Percentiles rank a stretch among this genome's conserved stretches.
Evolutionary conservation across 2,888 invertebrate genomes (phyloP).

Genomic region (Trissolcus brochymenae): DNA sequence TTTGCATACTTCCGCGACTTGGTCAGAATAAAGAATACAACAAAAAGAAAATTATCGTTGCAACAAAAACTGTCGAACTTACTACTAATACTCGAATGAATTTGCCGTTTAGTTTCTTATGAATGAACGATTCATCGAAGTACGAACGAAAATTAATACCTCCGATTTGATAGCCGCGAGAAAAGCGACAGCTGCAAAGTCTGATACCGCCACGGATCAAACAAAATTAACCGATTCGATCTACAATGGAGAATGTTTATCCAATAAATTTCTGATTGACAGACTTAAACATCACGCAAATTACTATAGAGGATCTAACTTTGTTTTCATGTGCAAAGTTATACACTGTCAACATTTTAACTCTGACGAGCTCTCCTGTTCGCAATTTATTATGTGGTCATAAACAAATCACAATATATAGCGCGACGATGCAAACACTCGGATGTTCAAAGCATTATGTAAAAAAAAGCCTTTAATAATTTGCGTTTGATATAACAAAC

Average conservation of each 20-base stretch:
- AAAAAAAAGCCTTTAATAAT: slow-evolving; percentile 19
- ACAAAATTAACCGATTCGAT: neutral
- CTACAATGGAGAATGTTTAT: slow-evolving; percentile 11
- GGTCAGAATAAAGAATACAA: slow-evolving; percentile 1
- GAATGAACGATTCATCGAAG: no score
- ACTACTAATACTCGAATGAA: no score
- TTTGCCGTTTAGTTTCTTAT: no score
- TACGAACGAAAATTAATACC: no score
- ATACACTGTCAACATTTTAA: slow-evolving; percentile 35
- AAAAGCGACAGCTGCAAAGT: slow-evolving; percentile 34
- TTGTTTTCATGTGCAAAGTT: slow-evolving; percentile 12
- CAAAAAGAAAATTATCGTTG: neutral
- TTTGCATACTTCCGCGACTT: slow-evolving; percentile 25
- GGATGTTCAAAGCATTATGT: slow-evolving; percentile 10
- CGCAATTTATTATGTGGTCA: slow-evolving; percentile 23
- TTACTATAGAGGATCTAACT: slow-evolving; percentile 5
- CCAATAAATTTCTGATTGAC: slow-evolving; percentile 38
- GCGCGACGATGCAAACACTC: slow-evolving; percentile 6
- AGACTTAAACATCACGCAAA: slow-evolving; percentile 16
- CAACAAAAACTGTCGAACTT: neutral
- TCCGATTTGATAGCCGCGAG: slow-evolving; percentile 41
- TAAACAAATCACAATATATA: slow-evolving; percentile 16
- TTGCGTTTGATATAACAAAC: slow-evolving; percentile 21
- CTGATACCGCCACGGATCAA: slow-evolving; percentile 30
- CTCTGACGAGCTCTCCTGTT: slow-evolving; percentile 15